These are phyloP conservation scores for Pinna nobilis DNA, from an alignment of 1,140 invertebrate genomes.

Conservation along the genomic window DNA sequence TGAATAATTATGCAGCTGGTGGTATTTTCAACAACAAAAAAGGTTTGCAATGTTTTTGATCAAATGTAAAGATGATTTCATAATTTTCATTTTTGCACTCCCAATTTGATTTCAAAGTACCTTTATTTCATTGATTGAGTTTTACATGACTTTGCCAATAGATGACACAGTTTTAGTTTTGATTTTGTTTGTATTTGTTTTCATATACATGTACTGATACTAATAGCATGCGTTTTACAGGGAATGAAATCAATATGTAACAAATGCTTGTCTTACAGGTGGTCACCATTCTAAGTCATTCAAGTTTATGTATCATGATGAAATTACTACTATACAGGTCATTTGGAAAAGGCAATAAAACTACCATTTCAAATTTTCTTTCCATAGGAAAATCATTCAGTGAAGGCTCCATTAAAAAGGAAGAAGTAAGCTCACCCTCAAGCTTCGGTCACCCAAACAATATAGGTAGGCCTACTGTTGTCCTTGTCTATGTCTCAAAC, in stretches of 20 bases:
- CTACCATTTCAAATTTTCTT: constrained; percentile 30
- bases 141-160: too few species aligned
- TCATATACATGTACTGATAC: background rate
- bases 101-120: too few species aligned
- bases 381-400: constrained; percentile 48
- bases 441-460: constrained; percentile 36
- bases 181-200: background rate
- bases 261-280: background rate
- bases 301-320: too few species aligned
- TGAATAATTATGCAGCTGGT: too few species aligned
- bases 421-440: constrained; percentile 30
- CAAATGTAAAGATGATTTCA: too few species aligned
- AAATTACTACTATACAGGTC: background rate
- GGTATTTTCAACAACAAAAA: too few species aligned
- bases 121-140: too few species aligned
- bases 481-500: constrained; percentile 15
- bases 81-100: too few species aligned
- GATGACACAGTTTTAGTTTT: too few species aligned
- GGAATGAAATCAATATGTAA: background rate
- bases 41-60: too few species aligned
- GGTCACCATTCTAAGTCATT: background rate
- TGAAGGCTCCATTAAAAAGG: constrained; percentile 45
- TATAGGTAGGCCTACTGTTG: constrained; percentile 43
- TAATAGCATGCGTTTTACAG: constrained; percentile 12
- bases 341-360: constrained; percentile 9